phyloP scores from a whole-genome alignment of 2,888 invertebrate genomes.

The Microctonus aethiopoides region DNA sequence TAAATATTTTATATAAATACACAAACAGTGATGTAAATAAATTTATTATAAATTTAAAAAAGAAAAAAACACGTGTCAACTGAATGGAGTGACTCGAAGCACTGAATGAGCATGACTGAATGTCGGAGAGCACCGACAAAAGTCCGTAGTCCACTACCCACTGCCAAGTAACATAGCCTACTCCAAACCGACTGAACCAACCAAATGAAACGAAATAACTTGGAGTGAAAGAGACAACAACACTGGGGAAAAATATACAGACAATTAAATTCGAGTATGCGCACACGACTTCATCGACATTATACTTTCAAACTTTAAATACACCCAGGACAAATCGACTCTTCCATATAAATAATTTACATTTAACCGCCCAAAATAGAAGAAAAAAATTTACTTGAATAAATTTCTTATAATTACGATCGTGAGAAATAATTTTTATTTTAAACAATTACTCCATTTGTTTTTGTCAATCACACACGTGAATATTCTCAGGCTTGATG shows the following conservation, averaged over 20 bases:
- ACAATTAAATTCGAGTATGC: neutral
- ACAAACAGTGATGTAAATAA: neutral
- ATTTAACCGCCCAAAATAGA: neutral
- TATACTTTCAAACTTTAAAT: neutral
- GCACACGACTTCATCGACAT: neutral
- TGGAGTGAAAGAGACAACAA: neutral
- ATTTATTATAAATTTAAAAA: too few species aligned
- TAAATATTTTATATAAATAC: neutral
- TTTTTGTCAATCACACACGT: too few species aligned
- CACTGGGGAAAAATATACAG: neutral
- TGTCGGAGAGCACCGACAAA: neutral
- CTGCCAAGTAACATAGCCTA: neutral
- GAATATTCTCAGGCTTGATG: too few species aligned
- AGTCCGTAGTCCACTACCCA: slow-evolving; percentile 5
- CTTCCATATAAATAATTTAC: neutral
- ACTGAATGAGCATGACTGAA: slow-evolving; percentile 10
- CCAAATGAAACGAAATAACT: too few species aligned
- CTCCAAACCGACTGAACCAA: neutral
- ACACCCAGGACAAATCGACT: neutral
- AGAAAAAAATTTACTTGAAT: neutral
- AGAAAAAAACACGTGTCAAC: neutral
- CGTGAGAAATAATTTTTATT: too few species aligned
- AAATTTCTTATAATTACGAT: too few species aligned
- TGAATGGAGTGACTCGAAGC: neutral
- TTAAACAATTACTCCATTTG: too few species aligned